A percentile compares a stretch with the other conserved stretches of the same genome.
Conservation (phyloP, 2,797 vertebrate genomes). For the Cirrhinus molitorella region DNA sequence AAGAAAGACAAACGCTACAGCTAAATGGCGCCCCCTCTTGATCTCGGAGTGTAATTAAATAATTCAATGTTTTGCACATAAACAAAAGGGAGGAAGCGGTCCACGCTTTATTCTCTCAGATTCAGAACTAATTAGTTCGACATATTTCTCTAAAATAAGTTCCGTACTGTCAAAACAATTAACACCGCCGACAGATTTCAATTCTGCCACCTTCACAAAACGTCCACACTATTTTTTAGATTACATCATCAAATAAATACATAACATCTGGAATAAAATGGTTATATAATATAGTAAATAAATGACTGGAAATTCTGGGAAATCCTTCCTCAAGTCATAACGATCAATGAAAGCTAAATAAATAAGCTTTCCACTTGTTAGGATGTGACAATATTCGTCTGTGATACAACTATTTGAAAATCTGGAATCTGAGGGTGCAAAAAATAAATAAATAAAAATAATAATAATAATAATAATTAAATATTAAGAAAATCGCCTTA, state of each 20-base stretch:
- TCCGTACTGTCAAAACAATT: not conserved
- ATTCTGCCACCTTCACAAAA: not conserved
- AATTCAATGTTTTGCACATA: not conserved
- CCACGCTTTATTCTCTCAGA: not conserved
- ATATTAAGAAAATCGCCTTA: too few relatives aligned
- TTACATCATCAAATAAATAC: not conserved
- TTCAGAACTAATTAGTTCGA: not conserved
- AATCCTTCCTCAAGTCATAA: not conserved
- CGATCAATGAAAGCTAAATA: too few relatives aligned
- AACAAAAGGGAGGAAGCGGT: not conserved
- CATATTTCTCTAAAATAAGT: not conserved
- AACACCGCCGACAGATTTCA: too few relatives aligned
- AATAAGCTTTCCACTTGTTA: too few relatives aligned
- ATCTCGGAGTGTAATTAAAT: not conserved
- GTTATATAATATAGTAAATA: not conserved
- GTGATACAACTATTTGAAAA: too few relatives aligned
- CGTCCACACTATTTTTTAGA: not conserved
- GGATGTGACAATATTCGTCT: too few relatives aligned
- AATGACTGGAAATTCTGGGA: not conserved
- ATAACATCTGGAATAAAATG: too few relatives aligned
- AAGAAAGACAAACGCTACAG: not conserved
- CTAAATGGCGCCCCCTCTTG: not conserved
- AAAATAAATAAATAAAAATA: too few relatives aligned
- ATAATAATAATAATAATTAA: too few relatives aligned
- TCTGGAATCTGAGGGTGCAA: too few relatives aligned